Conservation (phyloP, 1,140 invertebrate genomes). For the Lysiphlebus fabarum region DNA sequence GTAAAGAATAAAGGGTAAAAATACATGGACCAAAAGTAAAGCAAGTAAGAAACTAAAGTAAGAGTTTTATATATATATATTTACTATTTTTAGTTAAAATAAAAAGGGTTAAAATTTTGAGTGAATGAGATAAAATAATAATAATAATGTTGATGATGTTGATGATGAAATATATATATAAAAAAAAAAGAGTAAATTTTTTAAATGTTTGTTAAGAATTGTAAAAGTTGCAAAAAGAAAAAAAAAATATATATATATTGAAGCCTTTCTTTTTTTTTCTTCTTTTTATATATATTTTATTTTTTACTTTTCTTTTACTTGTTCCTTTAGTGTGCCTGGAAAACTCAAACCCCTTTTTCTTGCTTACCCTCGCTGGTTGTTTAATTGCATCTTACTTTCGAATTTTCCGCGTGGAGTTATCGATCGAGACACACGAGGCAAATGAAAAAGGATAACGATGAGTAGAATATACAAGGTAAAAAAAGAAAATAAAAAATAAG, state of each 20-base stretch:
- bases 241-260: conserved; percentile 13
- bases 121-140: too few species aligned
- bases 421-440: conserved; percentile 50
- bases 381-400: conserved; percentile 60
- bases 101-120: too few species aligned
- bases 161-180: too few species aligned
- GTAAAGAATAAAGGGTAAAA: conserved; percentile 9
- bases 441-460: conserved; percentile 13
- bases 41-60: conserved; percentile 4
- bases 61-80: too few species aligned
- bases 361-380: conserved; percentile 57
- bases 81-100: too few species aligned
- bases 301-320: not conserved
- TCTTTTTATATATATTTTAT: too few species aligned
- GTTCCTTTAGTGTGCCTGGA: conserved; percentile 40
- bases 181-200: conserved; percentile 25
- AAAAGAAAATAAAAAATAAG: not conserved
- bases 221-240: too few species aligned
- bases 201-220: conserved; percentile 10
- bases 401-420: conserved; percentile 58
- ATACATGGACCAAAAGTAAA: conserved; percentile 15
- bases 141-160: conserved; percentile 10
- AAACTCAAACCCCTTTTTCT: conserved; percentile 57
- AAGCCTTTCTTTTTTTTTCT: conserved; percentile 1
- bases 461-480: conserved; percentile 9